Base-by-base conservation (phyloP, 1,140 invertebrate genomes). In the Hyles vespertilio region DNA sequence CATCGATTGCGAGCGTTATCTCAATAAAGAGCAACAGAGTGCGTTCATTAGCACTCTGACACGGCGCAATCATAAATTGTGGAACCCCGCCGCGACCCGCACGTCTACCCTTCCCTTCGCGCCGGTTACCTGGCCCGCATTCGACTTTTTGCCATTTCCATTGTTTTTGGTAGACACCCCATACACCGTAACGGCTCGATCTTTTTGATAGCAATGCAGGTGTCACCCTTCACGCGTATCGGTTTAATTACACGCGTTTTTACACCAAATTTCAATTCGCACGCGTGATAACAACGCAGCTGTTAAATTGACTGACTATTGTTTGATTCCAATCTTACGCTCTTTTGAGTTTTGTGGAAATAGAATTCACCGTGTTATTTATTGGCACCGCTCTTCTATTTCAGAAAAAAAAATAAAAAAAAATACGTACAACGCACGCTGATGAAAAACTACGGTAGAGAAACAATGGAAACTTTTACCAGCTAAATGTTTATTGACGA, bases 1-100 rank as follows among this genome's bases (percentile, higher is more conserved):
- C 77, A 83, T 84, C 82, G 83, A 87, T 82, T 84, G 84, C 81
- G 61, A 73, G 77, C 77, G 76, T 84, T 84, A 86, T 86, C 83
- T 88, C 84, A 88, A 88, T 88, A 88, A 86, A 88, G 85, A 81
- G 73, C 80, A 87, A 81, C 82, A 80, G 80, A 81, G 81, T 81
- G 81, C 77, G 76, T 84, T 86, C 85, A 86, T 88, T 88, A 88
- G 79, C 80, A 83, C 85, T 81, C 79, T 88, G 83, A 88, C 85
- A 84, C 77, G 82, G 77, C 72, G 78, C 70, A 83, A 86, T 86
- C 83, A 86, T 88, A 88, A 88, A 88, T 88, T 84, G 77, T 81
- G 80, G 76, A 73, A 70, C 80, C 79, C 81, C 73, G 77, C 72
- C 72, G 81, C 71, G 84, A 68, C 77, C 81, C 81, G 69, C 71